Percentiles rank a stretch among this genome's conserved stretches.
Conservation (phyloP, 2,888 invertebrate genomes). For the Rosalia funebris region DNA sequence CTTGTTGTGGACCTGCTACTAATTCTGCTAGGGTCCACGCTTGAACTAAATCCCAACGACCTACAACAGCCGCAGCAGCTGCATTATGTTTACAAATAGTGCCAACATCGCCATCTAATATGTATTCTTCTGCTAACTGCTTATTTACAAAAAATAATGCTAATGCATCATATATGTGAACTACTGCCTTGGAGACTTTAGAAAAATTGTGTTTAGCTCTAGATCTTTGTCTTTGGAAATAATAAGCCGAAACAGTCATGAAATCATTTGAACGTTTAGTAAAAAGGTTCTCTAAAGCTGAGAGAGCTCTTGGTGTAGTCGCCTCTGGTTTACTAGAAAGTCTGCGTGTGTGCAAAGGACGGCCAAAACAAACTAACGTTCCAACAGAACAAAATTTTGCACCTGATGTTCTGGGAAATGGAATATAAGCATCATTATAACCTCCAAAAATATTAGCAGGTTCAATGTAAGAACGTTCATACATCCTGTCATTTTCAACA, state of each 20-base stretch:
- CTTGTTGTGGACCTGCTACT: constrained; percentile 65
- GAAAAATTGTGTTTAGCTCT: constrained; percentile 50
- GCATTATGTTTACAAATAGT: constrained; percentile 86
- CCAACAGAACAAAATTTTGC: constrained; percentile 92
- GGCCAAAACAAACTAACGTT: constrained; percentile 84
- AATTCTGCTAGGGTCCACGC: constrained; percentile 88
- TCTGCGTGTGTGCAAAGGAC: constrained; percentile 74
- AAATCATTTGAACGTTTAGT: constrained; percentile 57
- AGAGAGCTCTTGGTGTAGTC: constrained; percentile 81
- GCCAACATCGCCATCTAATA: constrained; percentile 69
- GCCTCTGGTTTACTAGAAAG: constrained; percentile 78
- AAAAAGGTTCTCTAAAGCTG: constrained; percentile 71
- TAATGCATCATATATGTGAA: constrained; percentile 78
- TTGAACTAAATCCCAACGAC: constrained; percentile 84
- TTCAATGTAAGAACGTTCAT: constrained; percentile 49
- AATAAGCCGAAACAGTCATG: constrained; percentile 76
- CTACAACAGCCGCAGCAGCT: constrained; percentile 76
- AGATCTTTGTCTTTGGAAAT: constrained; percentile 69
- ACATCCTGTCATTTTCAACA: constrained; percentile 64
- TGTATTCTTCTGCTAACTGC: constrained; percentile 85
- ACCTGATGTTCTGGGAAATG: constrained; percentile 93
- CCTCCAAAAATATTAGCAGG: constrained; percentile 59
- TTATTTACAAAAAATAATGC: constrained; percentile 82
- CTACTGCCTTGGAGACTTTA: constrained; percentile 69
- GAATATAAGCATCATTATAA: constrained; percentile 82